Base-by-base conservation (phyloP, 1,140 invertebrate genomes). In the Panonychus citri region DNA sequence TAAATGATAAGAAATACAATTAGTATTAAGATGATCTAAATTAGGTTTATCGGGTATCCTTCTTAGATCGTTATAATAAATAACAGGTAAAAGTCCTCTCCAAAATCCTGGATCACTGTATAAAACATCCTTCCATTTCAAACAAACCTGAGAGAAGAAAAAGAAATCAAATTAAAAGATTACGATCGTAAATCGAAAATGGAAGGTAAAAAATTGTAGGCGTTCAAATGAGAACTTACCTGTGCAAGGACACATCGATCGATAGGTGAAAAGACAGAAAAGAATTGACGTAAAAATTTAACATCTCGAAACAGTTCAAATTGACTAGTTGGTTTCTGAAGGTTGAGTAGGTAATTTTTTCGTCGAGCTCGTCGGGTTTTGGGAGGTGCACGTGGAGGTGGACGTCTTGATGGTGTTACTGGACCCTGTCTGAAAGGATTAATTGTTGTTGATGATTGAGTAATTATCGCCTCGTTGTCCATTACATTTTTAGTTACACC, bases 41-140 rank as follows among this genome's bases (percentile, higher is more conserved):
- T 12, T 34, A 34, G 5, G 5, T 34, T 34, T 34, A 34, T 7
- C 30, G 0, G 30, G 30, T 12, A 54, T 17, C 10, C 58, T 24
- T 24, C 69, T 60, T 19, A 87, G 72, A 59, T 89, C 82, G 27
- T 82, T 76, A 66, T 83, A 90, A 59, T 83, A 79, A 13, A 93
- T 70, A 3, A 84, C 79, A 0, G 85, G 84, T 49, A 82, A 73
- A 43, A 90, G 71, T 2, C 84, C 83, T 19, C 76, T 73, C 87
- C 87, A 93, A 70, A 81, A 85, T 46, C 78, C 73, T 0, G 83
- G 82, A 40, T 61, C 51, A 25, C 82, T 77, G 67, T 91, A 91
- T 25, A 91, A 70, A 52, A 87, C 74, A 63, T 87, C 82, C 56
- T 84, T 75, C 87, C 87, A 91, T 66, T 77, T 75, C 58, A 77